Conservation (phyloP, 1,140 invertebrate species). For the Drosophila pruinosa region DNA sequence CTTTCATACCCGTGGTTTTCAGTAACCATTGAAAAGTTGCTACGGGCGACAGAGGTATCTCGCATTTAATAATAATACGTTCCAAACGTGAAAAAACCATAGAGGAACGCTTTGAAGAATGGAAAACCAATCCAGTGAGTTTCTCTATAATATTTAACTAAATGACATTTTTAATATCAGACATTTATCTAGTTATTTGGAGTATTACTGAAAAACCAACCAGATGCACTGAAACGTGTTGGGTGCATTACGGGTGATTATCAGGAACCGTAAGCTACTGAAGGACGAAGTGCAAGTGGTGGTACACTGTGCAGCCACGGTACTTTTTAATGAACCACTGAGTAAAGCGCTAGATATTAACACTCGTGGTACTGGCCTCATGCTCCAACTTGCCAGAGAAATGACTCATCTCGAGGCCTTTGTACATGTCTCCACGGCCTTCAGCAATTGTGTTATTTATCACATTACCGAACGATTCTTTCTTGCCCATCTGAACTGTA, state of each 20-base stretch:
- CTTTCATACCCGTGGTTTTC: no score
- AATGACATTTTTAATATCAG: no score
- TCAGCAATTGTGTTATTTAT: slow-evolving; percentile 86
- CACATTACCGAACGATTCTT: slow-evolving; percentile 89
- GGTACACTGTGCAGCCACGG: slow-evolving; percentile 93
- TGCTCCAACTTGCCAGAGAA: slow-evolving; percentile 84
- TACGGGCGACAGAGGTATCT: slow-evolving; percentile 88
- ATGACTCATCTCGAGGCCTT: slow-evolving; percentile 87
- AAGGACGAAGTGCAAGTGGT: slow-evolving; percentile 86
- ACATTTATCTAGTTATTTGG: slow-evolving; percentile 31
- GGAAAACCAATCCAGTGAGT: slow-evolving; percentile 75
- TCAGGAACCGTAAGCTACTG: slow-evolving; percentile 65
- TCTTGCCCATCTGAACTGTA: slow-evolving; percentile 84
- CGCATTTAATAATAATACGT: slow-evolving; percentile 90
- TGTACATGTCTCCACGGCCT: slow-evolving; percentile 90
- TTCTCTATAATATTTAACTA: no score
- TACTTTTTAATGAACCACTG: slow-evolving; percentile 91
- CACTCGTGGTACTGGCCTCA: slow-evolving; percentile 84
- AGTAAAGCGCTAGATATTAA: slow-evolving; percentile 86
- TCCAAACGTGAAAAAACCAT: slow-evolving; percentile 89
- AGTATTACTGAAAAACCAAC: slow-evolving; percentile 24
- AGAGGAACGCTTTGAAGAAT: slow-evolving; percentile 86
- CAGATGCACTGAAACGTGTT: slow-evolving; percentile 38
- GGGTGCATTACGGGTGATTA: slow-evolving; percentile 85
- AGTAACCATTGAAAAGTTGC: slow-evolving; percentile 91